Base-by-base conservation (phyloP, 2,797 vertebrate genomes). In the Chaetophractus vellerosus region DNA sequence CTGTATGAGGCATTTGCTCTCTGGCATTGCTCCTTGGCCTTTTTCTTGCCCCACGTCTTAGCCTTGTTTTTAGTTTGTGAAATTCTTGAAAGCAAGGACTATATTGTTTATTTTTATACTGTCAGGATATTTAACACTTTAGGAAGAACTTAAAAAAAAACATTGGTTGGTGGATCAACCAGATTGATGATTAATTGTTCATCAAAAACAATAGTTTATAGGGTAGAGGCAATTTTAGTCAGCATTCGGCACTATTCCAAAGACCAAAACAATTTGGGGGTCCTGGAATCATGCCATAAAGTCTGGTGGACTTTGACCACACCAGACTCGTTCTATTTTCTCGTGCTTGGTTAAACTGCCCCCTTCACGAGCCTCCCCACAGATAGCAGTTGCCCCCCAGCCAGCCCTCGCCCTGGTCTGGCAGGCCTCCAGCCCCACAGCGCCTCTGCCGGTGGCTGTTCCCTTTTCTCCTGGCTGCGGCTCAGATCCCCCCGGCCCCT, bases 371-470 rank as follows among this genome's bases (percentile, higher is more conserved):
- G 48, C 18, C 52, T 15, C 48, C 14, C 36, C 31, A 6, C 55
- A 26, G 61, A 86, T 21, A 52, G 23, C n/a, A 57, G 59, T 59
- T 59, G 48, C 52, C 78, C 36, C 0, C 68, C 28, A 31, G 63
- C 63, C 48, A 66, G 57, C 19, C 26, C 5, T 15, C 14, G n/a
- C 75, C 72, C 76, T 12, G 7, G 31, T 36, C 36, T 71, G 68
- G 91, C 88, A 92, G 41, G 21, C 80, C n/a, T 69, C 80, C 83
- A 85, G 1, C 82, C 41, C 75, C 81, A 24, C 63, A 33, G 21
- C 50, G 48, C 45, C 24, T 76, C 74, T 45, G 14, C 85, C 85
- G 75, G 90, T 55, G 82, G 61, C 76, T 89, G 24, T 24, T 19
- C n/a, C 52, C 28, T 78, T 61, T 81, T 36, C 48, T 88, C 71